These are phyloP conservation scores for Stomatorhinus ivindoensis DNA, from an alignment of 2,113 vertebrate genomes.

Conservation along the genomic window DNA sequence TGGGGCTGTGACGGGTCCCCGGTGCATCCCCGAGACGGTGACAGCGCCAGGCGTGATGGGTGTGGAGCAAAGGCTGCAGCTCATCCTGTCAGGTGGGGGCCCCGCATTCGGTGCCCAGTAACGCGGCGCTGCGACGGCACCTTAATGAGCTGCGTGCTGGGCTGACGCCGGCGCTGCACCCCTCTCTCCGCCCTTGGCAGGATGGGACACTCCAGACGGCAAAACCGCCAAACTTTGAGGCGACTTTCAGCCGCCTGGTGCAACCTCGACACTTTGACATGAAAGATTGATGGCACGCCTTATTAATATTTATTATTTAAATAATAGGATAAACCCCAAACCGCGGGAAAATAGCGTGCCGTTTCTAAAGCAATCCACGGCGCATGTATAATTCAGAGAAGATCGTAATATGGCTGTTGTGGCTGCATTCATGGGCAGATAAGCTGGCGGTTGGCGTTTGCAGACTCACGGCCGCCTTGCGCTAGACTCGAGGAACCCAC, in stretches of 20 bases:
- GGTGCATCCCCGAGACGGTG: neutral
- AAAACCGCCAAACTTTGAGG: neutral
- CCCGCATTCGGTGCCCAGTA: neutral
- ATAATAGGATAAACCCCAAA: neutral
- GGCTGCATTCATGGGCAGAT: neutral
- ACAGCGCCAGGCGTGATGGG: neutral
- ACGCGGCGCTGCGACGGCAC: neutral
- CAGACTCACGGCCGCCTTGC: neutral
- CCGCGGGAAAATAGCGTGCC: neutral
- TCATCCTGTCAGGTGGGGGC: neutral
- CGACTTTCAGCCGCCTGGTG: neutral
- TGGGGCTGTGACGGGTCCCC: neutral
- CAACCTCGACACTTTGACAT: neutral
- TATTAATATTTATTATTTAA: conserved; percentile 10
- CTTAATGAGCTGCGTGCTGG: neutral
- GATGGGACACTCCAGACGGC: neutral
- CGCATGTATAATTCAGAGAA: neutral
- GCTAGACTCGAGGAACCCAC: neutral
- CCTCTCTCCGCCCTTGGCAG: neutral
- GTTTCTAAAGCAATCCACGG: neutral
- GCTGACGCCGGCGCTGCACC: neutral
- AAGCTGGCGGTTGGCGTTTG: neutral
- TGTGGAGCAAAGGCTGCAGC: neutral
- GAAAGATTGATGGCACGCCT: neutral
- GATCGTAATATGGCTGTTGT: neutral